Evolutionary conservation across 2,888 invertebrate species (phyloP), one percentile per base, ranked within the genome.

Genomic region (Xestia xanthographa): DNA sequence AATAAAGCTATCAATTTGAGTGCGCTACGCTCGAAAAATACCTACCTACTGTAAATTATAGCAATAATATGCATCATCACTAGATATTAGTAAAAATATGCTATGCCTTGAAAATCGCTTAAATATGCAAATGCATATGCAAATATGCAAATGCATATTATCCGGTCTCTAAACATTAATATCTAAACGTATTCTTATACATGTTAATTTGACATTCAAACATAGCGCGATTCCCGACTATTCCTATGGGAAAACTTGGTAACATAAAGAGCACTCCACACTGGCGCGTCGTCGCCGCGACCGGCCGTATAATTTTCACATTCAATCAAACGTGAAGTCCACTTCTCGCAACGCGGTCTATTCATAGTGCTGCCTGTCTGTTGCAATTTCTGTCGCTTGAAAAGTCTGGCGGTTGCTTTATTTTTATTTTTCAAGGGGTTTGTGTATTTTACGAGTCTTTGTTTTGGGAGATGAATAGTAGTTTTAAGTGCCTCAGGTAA

Each of bases 301-400:
- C 82, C 85, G 74, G 81, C 72, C 75, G 94, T 88, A 94, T 94
- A 94, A 95, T 94, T 93, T 93, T 93, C 93, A 93, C 94, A 94
- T 94, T 92, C 92, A 91, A 92, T 93, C 92, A 92, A 89, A 92
- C 93, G 92, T 93, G 92, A 89, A 89, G 85, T 90, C 92, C 86
- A 91, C 90, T 92, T 91, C 91, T 90, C 77, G 90, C 85, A 90
- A 87, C 82, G 80, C 62, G 74, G 50, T 83, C 80, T 92, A 94
- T 93, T 91, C 88, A 92, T 92, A 92, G 93, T 90, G 80, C 69
- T 20, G 85, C 62, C 76, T 73, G 78, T 80, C 77, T 80, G 67
- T 75, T 75, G 67, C 79, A 79, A 80, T 85, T 81, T 82, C 66
- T 80, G 76, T 78, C 75, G 66, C 72, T 67, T 82, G 82, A 75